phyloP scores from a whole-genome alignment of 2,113 vertebrate species.

The Salvelinus sp. region DNA sequence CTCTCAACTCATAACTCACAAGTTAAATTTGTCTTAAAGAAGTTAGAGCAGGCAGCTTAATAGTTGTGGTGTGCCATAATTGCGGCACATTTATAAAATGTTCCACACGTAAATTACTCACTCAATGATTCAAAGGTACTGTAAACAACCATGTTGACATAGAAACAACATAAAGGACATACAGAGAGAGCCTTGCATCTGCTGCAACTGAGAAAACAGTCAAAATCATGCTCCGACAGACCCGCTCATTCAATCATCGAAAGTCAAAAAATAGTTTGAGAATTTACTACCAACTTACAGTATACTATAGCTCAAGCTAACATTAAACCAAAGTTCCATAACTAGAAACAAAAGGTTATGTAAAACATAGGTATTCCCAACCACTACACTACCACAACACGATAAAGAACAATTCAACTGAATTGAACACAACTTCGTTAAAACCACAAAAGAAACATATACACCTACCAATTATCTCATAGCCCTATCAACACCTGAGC shows the following conservation, averaged over 20 bases:
- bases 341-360: not conserved
- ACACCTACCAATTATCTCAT: not conserved
- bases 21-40: slow-evolving; percentile 23
- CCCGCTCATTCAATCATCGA: not conserved
- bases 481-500: not conserved
- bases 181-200: slow-evolving; percentile 26
- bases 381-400: no score
- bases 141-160: slow-evolving; percentile 51
- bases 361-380: not conserved
- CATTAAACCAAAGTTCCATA: not conserved
- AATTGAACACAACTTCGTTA: no score
- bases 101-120: slow-evolving; percentile 63
- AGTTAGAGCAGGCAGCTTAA: slow-evolving; percentile 44
- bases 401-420: no score
- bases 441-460: no score
- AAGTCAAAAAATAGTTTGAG: not conserved
- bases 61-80: slow-evolving; percentile 68
- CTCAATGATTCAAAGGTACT: slow-evolving; percentile 61
- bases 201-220: not conserved
- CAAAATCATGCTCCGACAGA: not conserved
- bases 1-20: not conserved
- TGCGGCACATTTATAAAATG: slow-evolving; percentile 61
- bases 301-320: not conserved
- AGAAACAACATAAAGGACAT: slow-evolving; percentile 55
- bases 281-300: not conserved